Percentiles rank a stretch among this genome's conserved stretches.
Conservation (phyloP, 2,113 vertebrate species). For the Calcarius ornatus region DNA sequence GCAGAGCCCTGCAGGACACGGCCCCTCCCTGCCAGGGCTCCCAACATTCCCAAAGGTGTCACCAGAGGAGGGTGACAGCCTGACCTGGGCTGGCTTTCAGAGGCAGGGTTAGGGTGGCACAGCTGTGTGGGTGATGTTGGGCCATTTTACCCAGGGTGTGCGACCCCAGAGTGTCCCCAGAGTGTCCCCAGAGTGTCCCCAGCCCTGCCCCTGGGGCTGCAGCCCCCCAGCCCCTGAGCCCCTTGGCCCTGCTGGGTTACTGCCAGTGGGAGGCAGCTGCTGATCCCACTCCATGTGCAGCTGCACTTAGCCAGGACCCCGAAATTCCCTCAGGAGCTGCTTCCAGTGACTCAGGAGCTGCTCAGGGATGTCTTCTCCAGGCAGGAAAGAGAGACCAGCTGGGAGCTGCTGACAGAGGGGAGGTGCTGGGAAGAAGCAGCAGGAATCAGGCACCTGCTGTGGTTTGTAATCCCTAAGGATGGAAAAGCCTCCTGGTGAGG, state of each 20-base stretch:
- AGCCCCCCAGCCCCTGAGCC: neutral
- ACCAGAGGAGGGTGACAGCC: neutral
- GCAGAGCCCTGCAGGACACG: neutral
- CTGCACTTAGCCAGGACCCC: neutral
- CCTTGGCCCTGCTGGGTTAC: neutral
- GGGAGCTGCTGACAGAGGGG: neutral
- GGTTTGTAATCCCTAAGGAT: accelerated
- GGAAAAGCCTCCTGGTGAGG: neutral
- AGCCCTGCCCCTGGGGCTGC: neutral
- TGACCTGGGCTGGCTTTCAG: neutral
- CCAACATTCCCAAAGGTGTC: neutral
- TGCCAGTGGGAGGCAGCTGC: neutral
- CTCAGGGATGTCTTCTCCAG: neutral
- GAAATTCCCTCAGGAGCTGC: neutral
- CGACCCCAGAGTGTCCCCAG: neutral
- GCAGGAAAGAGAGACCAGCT: neutral
- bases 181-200: neutral
- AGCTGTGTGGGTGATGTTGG: neutral
- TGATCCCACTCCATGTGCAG: neutral
- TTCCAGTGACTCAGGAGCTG: neutral
- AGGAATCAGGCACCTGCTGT: neutral
- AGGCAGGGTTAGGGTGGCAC: neutral
- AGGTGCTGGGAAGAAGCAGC: neutral
- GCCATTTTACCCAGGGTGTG: accelerated
- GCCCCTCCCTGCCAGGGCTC: neutral